Base-by-base conservation (phyloP, 1,140 invertebrate species). In the Heliothis subflexa region DNA sequence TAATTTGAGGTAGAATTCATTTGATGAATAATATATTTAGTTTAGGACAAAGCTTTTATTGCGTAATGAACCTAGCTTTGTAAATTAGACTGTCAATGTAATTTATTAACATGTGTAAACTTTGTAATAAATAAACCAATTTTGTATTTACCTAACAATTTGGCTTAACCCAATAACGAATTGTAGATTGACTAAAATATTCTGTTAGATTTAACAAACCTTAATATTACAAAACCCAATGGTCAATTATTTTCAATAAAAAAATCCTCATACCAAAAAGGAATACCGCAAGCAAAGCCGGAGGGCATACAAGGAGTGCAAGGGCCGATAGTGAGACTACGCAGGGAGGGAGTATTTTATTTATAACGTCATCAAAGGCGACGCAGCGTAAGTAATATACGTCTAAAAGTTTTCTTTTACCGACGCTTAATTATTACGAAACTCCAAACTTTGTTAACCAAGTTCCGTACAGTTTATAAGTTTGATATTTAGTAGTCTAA, bases 331-430 rank as follows among this genome's bases (percentile, higher is more conserved):
- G 57, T 18, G 11, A n/a, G 61, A n/a, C 16, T 50, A 54, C 50
- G 66, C 4, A 45, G 70, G 79, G 74, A 78, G 54, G 73, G 66
- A 14, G 40, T 78, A 79, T 85, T 83, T 83, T 84, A 85, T 85
- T 85, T 85, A 85, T 85, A 66, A 81, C 79, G 78, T 81, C 82
- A 74, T 84, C 84, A 81, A 83, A 83, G 14, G 71, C 81, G 80
- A 74, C 77, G 73, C 71, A 78, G 45, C 52, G 68, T 62, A 71
- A 81, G 74, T 85, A 80, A 83, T 77, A 71, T 62, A 73, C 66
- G 76, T 75, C 73, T 68, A 18, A 73, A 59, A 73, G 57, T 61
- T 78, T 81, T 78, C 49, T 76, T 74, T 75, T 54, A 72, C 49
- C 68, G 68, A 61, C 40, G 33, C 78, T 73, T 76, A 68, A 68